These are phyloP conservation scores for Nasalis larvatus DNA, from an alignment of 2,113 vertebrate species.

Conservation along the genomic window DNA sequence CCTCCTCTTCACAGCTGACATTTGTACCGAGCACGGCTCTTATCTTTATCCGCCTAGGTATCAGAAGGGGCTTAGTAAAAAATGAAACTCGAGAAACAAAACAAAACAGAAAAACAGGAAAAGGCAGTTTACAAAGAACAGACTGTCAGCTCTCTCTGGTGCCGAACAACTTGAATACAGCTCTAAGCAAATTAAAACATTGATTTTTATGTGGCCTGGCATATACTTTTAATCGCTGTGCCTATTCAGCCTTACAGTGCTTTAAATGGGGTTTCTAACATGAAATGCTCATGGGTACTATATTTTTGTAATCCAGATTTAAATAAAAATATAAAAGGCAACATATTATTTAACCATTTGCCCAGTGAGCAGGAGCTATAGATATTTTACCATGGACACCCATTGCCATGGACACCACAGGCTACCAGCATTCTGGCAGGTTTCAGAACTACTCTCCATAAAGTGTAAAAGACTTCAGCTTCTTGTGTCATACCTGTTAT, in stretches of 20 bases:
- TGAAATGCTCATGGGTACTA: neutral
- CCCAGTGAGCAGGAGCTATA: neutral
- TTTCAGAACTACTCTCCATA: neutral
- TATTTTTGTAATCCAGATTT: neutral
- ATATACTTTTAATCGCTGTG: neutral
- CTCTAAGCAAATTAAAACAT: slow-evolving; percentile 26
- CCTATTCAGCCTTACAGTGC: neutral
- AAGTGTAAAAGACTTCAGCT: neutral
- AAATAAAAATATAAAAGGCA: neutral
- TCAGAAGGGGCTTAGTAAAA: slow-evolving; percentile 39
- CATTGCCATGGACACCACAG: neutral
- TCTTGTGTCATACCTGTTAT: neutral
- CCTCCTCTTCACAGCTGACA: slow-evolving; percentile 40
- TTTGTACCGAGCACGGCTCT: neutral
- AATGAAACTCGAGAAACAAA: slow-evolving; percentile 50
- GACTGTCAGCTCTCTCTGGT: neutral
- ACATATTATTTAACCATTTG: neutral
- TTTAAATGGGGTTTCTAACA: neutral
- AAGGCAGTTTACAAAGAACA: slow-evolving; percentile 42
- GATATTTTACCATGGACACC: neutral
- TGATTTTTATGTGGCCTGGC: neutral
- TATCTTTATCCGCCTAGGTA: slow-evolving; percentile 52
- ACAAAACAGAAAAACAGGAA: neutral
- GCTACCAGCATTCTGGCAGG: neutral
- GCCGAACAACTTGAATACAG: neutral